phyloP scores from a whole-genome alignment of 1,140 invertebrate species.

The Drosophila prosaltans region DNA sequence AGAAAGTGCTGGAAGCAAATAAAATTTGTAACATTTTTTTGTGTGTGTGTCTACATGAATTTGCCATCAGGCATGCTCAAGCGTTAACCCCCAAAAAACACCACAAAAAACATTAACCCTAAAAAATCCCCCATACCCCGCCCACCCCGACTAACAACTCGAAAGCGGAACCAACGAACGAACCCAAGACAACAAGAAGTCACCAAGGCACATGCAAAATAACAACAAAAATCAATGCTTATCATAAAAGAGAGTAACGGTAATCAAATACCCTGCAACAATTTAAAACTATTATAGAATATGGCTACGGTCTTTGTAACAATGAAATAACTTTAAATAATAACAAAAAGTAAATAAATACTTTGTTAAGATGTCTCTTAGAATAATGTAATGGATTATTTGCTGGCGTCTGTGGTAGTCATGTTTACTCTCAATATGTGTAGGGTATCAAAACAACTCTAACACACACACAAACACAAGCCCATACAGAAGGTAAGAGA shows the following conservation, averaged over 20 bases:
- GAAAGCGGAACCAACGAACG: conserved; percentile 9
- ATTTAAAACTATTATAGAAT: neutral
- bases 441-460: neutral
- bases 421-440: neutral
- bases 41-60: conserved; percentile 23
- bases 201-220: conserved; percentile 31
- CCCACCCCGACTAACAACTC: neutral
- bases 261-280: neutral
- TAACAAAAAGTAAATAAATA: too few species aligned
- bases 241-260: neutral
- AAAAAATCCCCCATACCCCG: neutral
- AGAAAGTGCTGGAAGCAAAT: conserved; percentile 31
- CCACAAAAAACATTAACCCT: conserved; percentile 20
- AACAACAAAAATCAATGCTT: conserved; percentile 11
- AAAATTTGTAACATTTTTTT: conserved; percentile 27
- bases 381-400: too few species aligned
- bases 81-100: conserved; percentile 19
- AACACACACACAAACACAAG: neutral
- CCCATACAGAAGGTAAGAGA: neutral
- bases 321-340: too few species aligned
- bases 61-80: conserved; percentile 32
- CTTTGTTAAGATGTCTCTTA: too few species aligned
- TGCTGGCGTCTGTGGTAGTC: too few species aligned
- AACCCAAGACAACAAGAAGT: conserved; percentile 38
- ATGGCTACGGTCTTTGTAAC: neutral